Conservation (phyloP, 2,797 vertebrate species). For the Centroberyx gerrardi region DNA sequence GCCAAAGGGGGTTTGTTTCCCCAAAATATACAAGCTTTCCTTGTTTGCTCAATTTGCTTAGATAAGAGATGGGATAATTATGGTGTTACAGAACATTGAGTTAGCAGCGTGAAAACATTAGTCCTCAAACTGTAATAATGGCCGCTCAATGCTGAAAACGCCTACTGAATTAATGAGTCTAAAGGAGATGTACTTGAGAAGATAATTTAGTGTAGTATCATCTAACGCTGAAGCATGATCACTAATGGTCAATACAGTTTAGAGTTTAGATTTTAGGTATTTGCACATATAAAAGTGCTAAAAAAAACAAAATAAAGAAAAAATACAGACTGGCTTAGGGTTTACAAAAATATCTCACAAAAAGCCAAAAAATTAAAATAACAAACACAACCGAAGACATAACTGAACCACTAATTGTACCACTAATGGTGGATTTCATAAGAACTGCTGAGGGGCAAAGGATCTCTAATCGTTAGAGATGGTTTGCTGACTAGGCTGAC, state of each 20-base stretch:
- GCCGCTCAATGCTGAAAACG: constrained; percentile 41
- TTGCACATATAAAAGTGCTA: background rate
- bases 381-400: too few relatives aligned
- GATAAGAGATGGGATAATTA: constrained; percentile 62
- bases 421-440: too few relatives aligned
- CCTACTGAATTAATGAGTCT: constrained; percentile 58
- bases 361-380: background rate
- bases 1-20: constrained; percentile 32
- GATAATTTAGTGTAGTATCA: constrained; percentile 51
- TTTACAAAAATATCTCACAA: background rate
- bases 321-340: fast-evolving
- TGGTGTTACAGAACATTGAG: constrained; percentile 61
- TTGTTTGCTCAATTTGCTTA: constrained; percentile 58
- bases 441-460: too few relatives aligned
- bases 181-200: constrained; percentile 32
- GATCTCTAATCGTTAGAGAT: too few relatives aligned
- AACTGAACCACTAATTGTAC: too few relatives aligned
- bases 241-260: constrained; percentile 2
- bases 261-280: constrained; percentile 2
- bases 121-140: constrained; percentile 55
- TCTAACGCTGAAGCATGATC: constrained; percentile 5
- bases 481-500: too few relatives aligned
- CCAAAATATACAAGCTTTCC: constrained; percentile 24
- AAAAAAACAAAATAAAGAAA: background rate
- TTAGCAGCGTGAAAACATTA: constrained; percentile 68